Base-by-base conservation (phyloP, 2,113 vertebrate genomes). In the Nothobranchius furzeri region DNA sequence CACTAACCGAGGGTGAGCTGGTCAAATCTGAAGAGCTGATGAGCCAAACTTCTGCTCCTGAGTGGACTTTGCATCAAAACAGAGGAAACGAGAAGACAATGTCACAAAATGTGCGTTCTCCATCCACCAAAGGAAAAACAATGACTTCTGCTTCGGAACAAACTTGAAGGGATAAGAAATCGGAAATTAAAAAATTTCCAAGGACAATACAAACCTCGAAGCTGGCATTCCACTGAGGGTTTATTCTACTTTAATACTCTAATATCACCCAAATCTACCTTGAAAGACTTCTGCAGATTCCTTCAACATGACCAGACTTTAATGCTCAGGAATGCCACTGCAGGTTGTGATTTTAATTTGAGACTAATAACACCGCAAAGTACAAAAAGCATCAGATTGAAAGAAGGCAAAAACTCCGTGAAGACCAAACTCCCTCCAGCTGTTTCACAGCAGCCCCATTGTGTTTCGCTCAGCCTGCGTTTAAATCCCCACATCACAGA, bases 111-210 rank as follows among this genome's bases (percentile, higher is more conserved):
- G 55, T 9, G 58, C 0, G 7, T 47, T 55, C 25, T 73, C 15
- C 8, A 56, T 12, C 50, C 56, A 74, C 52, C 73, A 73, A 61
- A 78, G 75, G 68, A 76, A 85, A 86, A 70, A 87, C 75, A 76
- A 80, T 65, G 74, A 60, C 25, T 71, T 70, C 51, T 67, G 72
- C 49, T 65, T 84, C 57, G 54, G 60, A 50, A 63, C 14, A 42
- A 58, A 56, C 60, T 71, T 60, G 20, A 64, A 47, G 40, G 75
- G 82, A 85, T 88, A 73, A 62, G 59, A 73, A 70, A 68, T 84
- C 68, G 69, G 81, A 87, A 88, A 91, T 87, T 53, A 88, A 88
- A 85, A 60, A 56, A 72, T 83, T 79, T 84, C 51, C n/a, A 79
- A 81, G 65, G 63, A 76, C 63, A 17, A 37, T 43, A 70, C 75